Conservation (phyloP, 2,888 invertebrate genomes). For the Didymodactylos carnosus region DNA sequence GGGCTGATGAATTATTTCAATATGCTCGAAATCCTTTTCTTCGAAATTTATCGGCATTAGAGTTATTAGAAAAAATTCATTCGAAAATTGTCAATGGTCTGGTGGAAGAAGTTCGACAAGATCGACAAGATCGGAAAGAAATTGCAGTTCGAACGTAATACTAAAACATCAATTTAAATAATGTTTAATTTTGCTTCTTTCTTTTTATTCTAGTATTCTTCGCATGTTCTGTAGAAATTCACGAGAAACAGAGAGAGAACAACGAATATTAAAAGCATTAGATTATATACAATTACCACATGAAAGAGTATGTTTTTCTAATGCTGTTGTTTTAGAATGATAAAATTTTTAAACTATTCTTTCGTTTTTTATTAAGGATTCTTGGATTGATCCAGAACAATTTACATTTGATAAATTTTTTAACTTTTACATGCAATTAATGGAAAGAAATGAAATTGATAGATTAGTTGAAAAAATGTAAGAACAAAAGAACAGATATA, state of each 20-base stretch:
- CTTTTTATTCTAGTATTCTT: neutral
- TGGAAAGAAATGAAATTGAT: conserved; percentile 60
- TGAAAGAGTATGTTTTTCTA: neutral
- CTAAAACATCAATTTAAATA: neutral
- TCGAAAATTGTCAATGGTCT: neutral
- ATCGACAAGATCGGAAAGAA: neutral
- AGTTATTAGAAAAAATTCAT: neutral
- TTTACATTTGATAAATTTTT: conserved; percentile 82
- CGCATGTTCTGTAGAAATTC: neutral
- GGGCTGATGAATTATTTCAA: neutral
- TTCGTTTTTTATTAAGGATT: conserved; percentile 45
- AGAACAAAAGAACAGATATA: no score
- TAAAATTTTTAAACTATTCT: neutral
- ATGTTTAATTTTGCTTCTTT: neutral
- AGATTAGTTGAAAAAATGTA: conserved; percentile 66
- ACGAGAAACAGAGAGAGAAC: neutral
- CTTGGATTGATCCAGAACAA: conserved; percentile 58
- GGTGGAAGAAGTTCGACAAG: no score
- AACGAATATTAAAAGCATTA: neutral
- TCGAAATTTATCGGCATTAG: neutral
- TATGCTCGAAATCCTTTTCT: neutral
- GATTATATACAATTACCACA: neutral
- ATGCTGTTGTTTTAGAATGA: neutral
- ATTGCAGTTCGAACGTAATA: neutral
- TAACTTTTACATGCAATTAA: conserved; percentile 71